phyloP scores from a whole-genome alignment of 1,140 invertebrate species.

The Chironomus tepperi region DNA sequence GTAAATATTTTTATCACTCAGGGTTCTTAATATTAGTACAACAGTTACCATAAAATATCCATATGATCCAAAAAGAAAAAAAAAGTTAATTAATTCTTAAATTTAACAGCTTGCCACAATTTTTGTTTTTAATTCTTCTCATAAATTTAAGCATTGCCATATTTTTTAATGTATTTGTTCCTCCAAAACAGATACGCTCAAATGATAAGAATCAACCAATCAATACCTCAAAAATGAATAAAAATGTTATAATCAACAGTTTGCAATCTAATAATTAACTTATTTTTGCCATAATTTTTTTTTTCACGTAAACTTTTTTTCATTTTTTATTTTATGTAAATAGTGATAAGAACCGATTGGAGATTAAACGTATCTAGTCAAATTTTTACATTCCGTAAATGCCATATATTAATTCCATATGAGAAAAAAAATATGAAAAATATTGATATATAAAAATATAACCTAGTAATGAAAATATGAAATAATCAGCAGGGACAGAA shows the following conservation, averaged over 20 bases:
- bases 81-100: no score
- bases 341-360: conserved; percentile 9
- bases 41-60: no score
- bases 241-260: not conserved
- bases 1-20: no score
- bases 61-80: no score
- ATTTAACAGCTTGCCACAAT: no score
- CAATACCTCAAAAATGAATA: not conserved
- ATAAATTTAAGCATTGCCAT: no score
- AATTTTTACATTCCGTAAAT: conserved; percentile 19
- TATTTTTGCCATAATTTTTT: conserved; percentile 1
- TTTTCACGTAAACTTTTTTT: not conserved
- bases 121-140: no score
- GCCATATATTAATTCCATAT: conserved; percentile 8
- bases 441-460: not conserved
- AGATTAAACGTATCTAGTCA: conserved; percentile 23
- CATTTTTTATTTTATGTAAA: not conserved
- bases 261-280: not conserved
- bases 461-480: not conserved
- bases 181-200: no score
- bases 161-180: no score
- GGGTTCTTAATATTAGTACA: no score
- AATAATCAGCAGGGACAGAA: conserved; percentile 17
- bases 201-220: no score
- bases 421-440: not conserved